Conservation (phyloP, 2,113 vertebrate genomes). For the Pangasianodon gigas region DNA sequence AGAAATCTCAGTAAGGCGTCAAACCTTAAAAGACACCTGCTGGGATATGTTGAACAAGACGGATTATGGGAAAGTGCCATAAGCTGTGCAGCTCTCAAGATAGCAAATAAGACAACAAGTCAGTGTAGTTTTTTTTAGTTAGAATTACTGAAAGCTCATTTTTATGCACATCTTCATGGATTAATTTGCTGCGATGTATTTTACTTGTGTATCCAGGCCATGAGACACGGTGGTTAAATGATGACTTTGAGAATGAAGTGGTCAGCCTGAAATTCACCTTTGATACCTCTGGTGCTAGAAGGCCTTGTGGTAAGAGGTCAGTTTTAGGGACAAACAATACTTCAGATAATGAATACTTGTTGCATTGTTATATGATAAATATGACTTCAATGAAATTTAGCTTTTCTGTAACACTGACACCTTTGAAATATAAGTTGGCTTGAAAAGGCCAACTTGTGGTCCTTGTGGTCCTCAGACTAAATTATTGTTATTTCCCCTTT, state of each 20-base stretch:
- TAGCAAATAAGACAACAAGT: background rate
- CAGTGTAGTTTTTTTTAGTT: background rate
- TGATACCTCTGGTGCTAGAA: background rate
- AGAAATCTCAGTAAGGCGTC: background rate
- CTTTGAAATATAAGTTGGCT: constrained; percentile 13
- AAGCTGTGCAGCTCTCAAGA: background rate
- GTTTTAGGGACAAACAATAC: background rate
- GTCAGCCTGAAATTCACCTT: constrained; percentile 23
- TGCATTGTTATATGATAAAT: background rate
- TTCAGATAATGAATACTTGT: background rate
- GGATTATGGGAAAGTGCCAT: background rate
- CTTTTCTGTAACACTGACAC: constrained; percentile 5
- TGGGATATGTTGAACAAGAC: background rate
- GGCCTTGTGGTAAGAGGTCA: background rate
- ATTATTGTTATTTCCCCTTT: background rate
- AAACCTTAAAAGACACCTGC: background rate
- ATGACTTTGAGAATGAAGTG: constrained; percentile 29
- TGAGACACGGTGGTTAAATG: constrained; percentile 23
- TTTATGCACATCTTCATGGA: background rate
- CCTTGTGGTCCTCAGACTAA: background rate
- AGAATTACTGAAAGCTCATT: background rate
- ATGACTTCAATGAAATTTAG: background rate
- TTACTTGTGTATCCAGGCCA: constrained; percentile 26
- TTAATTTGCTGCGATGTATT: background rate
- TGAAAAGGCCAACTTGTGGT: constrained; percentile 21